These are phyloP conservation scores for Carcharodon carcharias DNA, from an alignment of 2,797 vertebrate species.

Conservation along the genomic window DNA sequence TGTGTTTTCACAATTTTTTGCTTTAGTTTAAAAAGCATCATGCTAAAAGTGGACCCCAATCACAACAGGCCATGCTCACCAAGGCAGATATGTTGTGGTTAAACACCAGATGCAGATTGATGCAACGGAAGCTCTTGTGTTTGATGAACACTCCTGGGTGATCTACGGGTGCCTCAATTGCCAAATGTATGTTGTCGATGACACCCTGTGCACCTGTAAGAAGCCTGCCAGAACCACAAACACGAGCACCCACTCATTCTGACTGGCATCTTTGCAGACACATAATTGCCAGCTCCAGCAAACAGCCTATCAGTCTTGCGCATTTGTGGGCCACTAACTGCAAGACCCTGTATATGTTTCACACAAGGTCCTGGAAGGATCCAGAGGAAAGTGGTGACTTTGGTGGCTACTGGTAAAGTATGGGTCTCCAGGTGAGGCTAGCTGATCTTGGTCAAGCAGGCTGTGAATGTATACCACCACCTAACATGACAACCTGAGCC, in stretches of 20 bases:
- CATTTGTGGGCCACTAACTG: background rate
- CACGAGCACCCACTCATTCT: background rate
- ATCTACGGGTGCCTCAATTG: background rate
- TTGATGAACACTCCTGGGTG: background rate
- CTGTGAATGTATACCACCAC: too few relatives aligned
- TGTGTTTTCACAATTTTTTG: background rate
- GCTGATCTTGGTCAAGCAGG: too few relatives aligned
- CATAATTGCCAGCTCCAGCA: background rate
- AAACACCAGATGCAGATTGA: background rate
- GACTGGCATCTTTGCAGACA: too few relatives aligned
- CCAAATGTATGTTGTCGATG: background rate
- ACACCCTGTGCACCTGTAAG: background rate
- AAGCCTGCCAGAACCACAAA: background rate
- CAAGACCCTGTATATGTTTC: background rate
- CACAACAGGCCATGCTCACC: background rate
- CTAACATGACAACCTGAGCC: too few relatives aligned
- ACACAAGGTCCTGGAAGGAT: background rate
- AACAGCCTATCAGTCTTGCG: background rate
- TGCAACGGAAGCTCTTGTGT: background rate
- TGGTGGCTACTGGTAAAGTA: too few relatives aligned
- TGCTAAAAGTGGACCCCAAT: background rate
- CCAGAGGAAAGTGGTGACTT: background rate
- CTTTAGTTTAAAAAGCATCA: background rate
- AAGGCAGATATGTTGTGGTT: background rate
- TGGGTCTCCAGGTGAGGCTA: too few relatives aligned